Percentiles rank a stretch among this genome's conserved stretches.
Conservation (phyloP, 1,140 invertebrate species). For the Apis mellifera region Amel_HAv3.1 CM009941.2:2160001-2160500, state of each 20-base stretch:
- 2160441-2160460: too few species aligned
- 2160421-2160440: too few species aligned
- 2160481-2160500: too few species aligned
- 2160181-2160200: slow-evolving; percentile 28
- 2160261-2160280: slow-evolving; percentile 1
- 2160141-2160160: slow-evolving; percentile 42
- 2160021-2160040: slow-evolving; percentile 52
- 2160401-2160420: too few species aligned
- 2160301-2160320: background rate
- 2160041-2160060: slow-evolving; percentile 35
- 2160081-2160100: slow-evolving; percentile 68
- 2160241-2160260: slow-evolving; percentile 22
- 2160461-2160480: too few species aligned
- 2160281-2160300: background rate
- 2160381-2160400: too few species aligned
- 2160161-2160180: background rate
- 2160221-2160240: slow-evolving; percentile 64
- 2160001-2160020: slow-evolving; percentile 16
- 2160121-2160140: slow-evolving; percentile 65
- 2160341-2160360: too few species aligned
- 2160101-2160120: slow-evolving; percentile 64
- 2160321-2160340: too few species aligned
- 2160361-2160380: too few species aligned
- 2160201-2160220: slow-evolving; percentile 56
- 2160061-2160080: slow-evolving; percentile 70